These are phyloP conservation scores for Mormyrus proboscirostris DNA, from an alignment of 2,797 vertebrate genomes.

Conservation along the genomic window DNA sequence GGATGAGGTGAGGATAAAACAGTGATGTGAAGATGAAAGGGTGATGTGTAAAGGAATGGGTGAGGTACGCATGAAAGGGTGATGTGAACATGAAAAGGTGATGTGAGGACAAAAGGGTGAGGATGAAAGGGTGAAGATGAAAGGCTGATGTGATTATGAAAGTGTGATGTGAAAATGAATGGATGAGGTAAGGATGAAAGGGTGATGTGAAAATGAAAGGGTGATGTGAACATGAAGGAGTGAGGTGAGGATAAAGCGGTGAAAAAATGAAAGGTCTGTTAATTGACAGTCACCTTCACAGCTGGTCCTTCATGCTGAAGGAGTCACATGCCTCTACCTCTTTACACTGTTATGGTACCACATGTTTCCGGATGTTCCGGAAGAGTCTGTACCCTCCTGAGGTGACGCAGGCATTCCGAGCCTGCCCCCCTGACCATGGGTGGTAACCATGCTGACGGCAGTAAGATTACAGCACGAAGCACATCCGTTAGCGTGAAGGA, in stretches of 20 bases:
- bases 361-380: neutral
- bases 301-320: neutral
- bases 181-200: neutral
- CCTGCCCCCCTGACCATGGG: constrained; percentile 34
- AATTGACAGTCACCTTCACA: neutral
- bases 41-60: neutral
- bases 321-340: neutral
- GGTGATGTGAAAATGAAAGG: neutral
- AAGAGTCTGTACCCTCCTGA: constrained; percentile 1
- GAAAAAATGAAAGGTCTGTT: neutral
- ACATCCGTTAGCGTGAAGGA: constrained; percentile 43
- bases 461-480: constrained; percentile 40
- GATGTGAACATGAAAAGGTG: neutral
- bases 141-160: neutral
- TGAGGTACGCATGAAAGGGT: neutral
- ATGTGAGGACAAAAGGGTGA: neutral
- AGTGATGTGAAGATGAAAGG: neutral
- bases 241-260: neutral
- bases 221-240: neutral
- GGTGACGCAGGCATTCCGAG: constrained; percentile 28
- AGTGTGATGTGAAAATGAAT: neutral
- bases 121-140: neutral
- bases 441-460: constrained; percentile 35
- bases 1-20: neutral
- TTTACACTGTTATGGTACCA: neutral